Base-by-base conservation (phyloP, 2,797 vertebrate species). In the Macrochelys suwanniensis region DNA sequence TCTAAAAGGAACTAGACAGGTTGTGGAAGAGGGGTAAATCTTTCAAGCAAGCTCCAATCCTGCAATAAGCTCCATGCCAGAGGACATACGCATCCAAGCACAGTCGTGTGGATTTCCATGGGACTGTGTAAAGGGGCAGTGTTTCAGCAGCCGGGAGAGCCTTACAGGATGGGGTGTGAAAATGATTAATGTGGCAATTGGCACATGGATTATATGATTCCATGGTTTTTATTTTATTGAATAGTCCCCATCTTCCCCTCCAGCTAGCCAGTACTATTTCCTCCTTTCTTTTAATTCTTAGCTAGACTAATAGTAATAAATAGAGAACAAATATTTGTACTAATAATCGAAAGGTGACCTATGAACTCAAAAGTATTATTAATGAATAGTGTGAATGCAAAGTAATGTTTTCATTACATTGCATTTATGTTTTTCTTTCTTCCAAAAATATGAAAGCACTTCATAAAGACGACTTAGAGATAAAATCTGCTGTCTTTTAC, bases 401-500 rank as follows among this genome's bases (percentile, higher is more conserved):
- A 77, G 28, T 87, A 71, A 88, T 91, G 80, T 5, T 1, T 42
- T 68, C 51, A 17, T 42, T 50, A 11, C 4, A 1, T 74, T 80
- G 49, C 51, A 37, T 17, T 88, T 80, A 65, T 0, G 23, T 12
- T 26, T 85, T 71, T 89, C 82, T 86, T 53, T 74, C 84, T 37
- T 76, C 51, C 78, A 76, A 81, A 96, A 51, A 90, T 74, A 95
- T 6, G 88, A 88, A 95, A 86, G 19, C 2, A 61, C 89, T 93
- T 95, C 94, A 95, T 89, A 88, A 94, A 89, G 96, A 26, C 54
- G 31, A 95, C 92, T 96, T 94, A 87, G 84, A 84, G 25, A 74
- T 71, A 42, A 92, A 71, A 93, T 12, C 85, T 95, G 47, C 89
- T 92, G 87, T 92, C 95, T 96, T 95, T 95, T 93, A 92, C 96